Evolutionary conservation across 2,797 vertebrate species (phyloP).

Genomic region (Sebastes glaucus): DNA sequence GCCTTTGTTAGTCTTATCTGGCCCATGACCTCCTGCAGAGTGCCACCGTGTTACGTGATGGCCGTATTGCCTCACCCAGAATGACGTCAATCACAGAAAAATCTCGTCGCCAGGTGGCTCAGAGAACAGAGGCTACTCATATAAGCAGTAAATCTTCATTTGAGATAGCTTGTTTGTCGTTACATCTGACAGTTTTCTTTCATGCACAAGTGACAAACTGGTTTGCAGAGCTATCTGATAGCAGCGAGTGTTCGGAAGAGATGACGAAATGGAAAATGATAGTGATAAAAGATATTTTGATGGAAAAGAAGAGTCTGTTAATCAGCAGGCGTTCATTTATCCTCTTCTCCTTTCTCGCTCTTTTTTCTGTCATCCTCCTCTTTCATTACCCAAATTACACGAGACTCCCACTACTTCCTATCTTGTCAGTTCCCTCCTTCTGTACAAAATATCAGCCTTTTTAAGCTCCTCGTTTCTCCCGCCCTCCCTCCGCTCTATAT

Average conservation of each 20-base stretch:
- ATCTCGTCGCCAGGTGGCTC: constrained; percentile 25
- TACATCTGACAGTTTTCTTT: neutral
- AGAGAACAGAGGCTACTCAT: constrained; percentile 4
- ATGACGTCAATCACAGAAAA: constrained; percentile 28
- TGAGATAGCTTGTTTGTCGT: neutral
- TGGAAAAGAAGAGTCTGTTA: constrained; percentile 40
- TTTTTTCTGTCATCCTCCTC: constrained; percentile 35
- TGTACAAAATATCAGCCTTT: constrained; percentile 48
- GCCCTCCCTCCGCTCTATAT: constrained; percentile 34
- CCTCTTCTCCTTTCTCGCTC: constrained; percentile 18
- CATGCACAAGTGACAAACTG: neutral
- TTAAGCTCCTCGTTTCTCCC: constrained; percentile 42
- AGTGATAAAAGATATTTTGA: constrained; percentile 18
- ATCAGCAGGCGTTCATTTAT: constrained; percentile 33
- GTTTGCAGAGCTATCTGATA: constrained; percentile 10
- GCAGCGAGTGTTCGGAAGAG: neutral
- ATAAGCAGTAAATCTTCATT: constrained; percentile 11
- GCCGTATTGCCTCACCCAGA: constrained; percentile 12
- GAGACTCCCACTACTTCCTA: constrained; percentile 47
- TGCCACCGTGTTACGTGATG: constrained; percentile 38
- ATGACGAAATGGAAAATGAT: constrained; percentile 10
- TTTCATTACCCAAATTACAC: constrained; percentile 54
- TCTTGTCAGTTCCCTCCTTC: constrained; percentile 42
- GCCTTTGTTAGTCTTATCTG: constrained; percentile 5
- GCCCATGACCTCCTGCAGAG: constrained; percentile 19